A percentile compares a stretch with the other conserved stretches of the same genome.
Conservation (phyloP, 2,113 vertebrate species). For the Aepyceros melampus region DNA sequence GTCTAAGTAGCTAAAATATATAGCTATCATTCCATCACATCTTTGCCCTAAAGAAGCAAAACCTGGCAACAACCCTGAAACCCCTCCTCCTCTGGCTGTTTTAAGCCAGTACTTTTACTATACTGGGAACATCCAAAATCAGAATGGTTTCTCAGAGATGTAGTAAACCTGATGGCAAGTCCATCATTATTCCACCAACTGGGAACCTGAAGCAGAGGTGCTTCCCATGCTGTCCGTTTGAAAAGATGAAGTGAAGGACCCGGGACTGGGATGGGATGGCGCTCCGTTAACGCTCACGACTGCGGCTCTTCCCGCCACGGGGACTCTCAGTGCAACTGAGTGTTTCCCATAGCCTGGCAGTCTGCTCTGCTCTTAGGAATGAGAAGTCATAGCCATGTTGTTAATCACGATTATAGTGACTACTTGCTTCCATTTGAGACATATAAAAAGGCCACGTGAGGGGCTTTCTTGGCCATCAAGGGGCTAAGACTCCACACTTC, state of each 20-base stretch:
- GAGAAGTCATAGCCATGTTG: neutral
- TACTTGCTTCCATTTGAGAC: neutral
- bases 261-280: rapidly evolving
- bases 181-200: neutral
- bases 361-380: neutral
- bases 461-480: neutral
- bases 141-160: neutral
- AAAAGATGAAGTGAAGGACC: neutral
- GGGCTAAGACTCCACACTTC: neutral
- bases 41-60: neutral
- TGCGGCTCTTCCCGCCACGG: rapidly evolving
- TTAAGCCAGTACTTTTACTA: neutral
- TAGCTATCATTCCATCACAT: neutral
- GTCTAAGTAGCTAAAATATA: neutral
- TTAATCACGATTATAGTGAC: neutral
- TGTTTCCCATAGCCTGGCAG: neutral
- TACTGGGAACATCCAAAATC: neutral
- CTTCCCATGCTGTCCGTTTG: neutral
- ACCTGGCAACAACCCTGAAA: neutral
- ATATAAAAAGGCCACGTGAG: neutral
- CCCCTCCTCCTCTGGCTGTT: neutral
- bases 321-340: too few relatives aligned
- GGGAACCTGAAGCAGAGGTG: neutral
- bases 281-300: rapidly evolving
- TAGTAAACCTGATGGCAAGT: neutral